These are phyloP conservation scores for Vesta saturnalis DNA, from an alignment of 2,888 invertebrate species.

Conservation along the genomic window DNA sequence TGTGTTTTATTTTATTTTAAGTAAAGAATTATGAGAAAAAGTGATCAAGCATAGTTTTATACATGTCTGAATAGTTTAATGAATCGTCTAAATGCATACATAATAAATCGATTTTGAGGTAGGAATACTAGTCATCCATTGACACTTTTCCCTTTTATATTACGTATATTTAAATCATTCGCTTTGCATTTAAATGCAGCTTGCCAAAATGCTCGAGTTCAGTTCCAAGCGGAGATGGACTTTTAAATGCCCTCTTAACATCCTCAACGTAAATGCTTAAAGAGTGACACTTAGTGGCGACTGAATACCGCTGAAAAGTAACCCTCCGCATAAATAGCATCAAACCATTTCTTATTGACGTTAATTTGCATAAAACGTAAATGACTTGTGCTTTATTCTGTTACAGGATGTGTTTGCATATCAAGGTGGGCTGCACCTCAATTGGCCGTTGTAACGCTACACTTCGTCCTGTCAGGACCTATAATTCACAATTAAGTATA, in stretches of 20 bases:
- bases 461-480: conserved; percentile 57
- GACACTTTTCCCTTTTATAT: conserved; percentile 53
- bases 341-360: conserved; percentile 16
- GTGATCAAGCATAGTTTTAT: too few relatives aligned
- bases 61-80: conserved; percentile 31
- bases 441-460: conserved; percentile 59
- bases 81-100: conserved; percentile 39
- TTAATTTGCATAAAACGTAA: conserved; percentile 15
- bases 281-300: conserved; percentile 48
- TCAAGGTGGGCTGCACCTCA: conserved; percentile 58
- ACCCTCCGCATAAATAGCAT: conserved; percentile 28
- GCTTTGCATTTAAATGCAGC: conserved; percentile 59
- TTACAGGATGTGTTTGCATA: conserved; percentile 61
- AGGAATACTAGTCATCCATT: conserved; percentile 48
- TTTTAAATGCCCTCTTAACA: conserved; percentile 58
- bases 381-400: conserved; percentile 44
- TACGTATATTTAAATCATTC: conserved; percentile 58
- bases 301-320: conserved; percentile 32
- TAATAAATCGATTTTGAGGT: conserved; percentile 49
- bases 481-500: conserved; percentile 54
- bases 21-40: too few relatives aligned
- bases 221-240: conserved; percentile 58
- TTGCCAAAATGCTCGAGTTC: conserved; percentile 55
- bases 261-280: conserved; percentile 52
- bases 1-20: too few relatives aligned